These are phyloP conservation scores for Nineta flava DNA, from an alignment of 2,888 invertebrate genomes.

Conservation along the genomic window DNA sequence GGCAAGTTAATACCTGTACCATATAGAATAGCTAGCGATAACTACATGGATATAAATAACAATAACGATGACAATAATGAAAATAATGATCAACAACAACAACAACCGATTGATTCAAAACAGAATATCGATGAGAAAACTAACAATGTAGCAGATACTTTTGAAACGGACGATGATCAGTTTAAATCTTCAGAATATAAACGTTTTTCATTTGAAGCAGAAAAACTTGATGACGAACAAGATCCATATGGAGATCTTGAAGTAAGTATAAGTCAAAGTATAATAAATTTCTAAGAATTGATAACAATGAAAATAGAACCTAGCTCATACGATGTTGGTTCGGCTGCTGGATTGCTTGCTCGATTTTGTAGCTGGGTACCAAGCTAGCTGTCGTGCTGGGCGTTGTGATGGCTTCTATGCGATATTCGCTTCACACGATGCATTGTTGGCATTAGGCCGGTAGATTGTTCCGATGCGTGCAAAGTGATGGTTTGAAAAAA, in stretches of 20 bases:
- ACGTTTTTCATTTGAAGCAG: background rate
- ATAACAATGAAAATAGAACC: no score
- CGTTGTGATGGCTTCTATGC: no score
- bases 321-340: no score
- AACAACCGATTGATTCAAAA: background rate
- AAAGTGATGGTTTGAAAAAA: no score
- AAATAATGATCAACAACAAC: background rate
- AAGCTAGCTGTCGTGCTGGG: no score
- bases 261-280: background rate
- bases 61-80: slow-evolving; percentile 15
- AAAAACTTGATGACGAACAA: background rate
- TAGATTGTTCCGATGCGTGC: no score
- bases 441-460: no score
- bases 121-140: slow-evolving; percentile 20
- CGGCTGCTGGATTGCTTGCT: no score
- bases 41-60: slow-evolving; percentile 20
- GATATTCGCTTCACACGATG: no score
- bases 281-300: no score
- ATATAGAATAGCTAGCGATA: slow-evolving; percentile 27
- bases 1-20: slow-evolving; percentile 18
- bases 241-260: background rate
- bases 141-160: slow-evolving; percentile 4
- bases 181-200: background rate
- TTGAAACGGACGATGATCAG: background rate
- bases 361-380: no score